phyloP scores from a whole-genome alignment of 2,888 invertebrate genomes.

The Amiota communis region DNA sequence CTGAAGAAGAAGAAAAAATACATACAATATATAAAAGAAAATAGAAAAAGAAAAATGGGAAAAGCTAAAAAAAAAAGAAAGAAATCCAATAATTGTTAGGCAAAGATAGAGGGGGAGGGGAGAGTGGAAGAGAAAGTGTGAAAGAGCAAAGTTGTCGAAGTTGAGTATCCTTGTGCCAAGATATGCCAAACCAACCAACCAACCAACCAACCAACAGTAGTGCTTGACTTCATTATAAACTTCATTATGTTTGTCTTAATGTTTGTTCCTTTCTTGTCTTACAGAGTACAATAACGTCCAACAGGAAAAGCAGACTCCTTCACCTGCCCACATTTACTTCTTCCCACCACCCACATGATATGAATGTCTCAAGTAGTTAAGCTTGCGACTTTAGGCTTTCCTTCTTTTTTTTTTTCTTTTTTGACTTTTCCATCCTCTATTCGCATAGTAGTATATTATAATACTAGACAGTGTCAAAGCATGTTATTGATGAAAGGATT shows the following conservation, averaged over 20 bases:
- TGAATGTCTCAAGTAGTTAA: slow-evolving; percentile 24
- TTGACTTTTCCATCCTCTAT: not conserved
- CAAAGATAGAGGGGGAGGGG: not conserved
- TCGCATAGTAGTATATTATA: not conserved
- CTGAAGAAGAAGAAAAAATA: not conserved
- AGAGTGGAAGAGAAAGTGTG: not conserved
- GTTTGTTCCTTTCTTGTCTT: not conserved
- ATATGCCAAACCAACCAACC: not conserved
- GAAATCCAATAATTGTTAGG: slow-evolving; percentile 19
- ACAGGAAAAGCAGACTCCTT: not conserved
- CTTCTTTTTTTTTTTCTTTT: not conserved
- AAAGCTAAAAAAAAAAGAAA: slow-evolving; percentile 12
- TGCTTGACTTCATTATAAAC: slow-evolving; percentile 26
- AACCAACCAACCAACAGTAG: not conserved
- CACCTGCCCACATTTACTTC: not conserved
- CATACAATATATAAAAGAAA: not conserved
- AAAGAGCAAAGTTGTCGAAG: slow-evolving; percentile 4
- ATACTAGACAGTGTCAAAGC: slow-evolving; percentile 17
- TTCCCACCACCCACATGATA: not conserved
- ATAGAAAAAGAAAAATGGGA: not conserved
- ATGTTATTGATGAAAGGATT: slow-evolving; percentile 28
- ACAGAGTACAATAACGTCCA: not conserved
- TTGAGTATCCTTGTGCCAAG: not conserved
- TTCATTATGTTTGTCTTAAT: slow-evolving; percentile 19
- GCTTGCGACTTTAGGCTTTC: slow-evolving; percentile 3